phyloP scores from a whole-genome alignment of 2,113 vertebrate genomes.

The Chloroceryle aenea region DNA sequence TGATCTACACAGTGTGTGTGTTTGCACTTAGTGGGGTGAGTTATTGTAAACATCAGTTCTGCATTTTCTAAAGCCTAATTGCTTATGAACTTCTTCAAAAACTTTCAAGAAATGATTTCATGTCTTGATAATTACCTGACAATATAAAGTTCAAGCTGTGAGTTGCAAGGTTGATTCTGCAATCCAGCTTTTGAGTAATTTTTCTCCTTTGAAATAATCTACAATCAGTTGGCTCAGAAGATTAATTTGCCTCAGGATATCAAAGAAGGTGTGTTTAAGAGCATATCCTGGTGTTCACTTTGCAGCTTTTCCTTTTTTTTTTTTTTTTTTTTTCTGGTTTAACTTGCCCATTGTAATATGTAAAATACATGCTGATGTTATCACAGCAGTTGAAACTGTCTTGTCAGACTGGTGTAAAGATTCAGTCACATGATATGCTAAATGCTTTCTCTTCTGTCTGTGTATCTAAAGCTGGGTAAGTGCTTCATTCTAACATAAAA shows the following conservation, averaged over 20 bases:
- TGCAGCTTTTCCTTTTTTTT: neutral
- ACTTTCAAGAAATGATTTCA: neutral
- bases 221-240: neutral
- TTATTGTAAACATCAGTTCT: neutral
- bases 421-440: neutral
- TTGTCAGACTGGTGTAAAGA: neutral
- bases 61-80: neutral
- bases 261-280: neutral
- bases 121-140: neutral
- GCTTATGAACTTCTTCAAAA: neutral
- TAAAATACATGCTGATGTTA: neutral
- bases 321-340: neutral
- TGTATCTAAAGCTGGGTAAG: neutral
- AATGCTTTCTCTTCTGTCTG: neutral
- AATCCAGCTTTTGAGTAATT: neutral
- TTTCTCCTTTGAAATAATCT: neutral
- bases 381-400: neutral
- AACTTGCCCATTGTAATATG: neutral
- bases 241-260: neutral
- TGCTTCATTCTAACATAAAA: neutral
- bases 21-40: slow-evolving; percentile 77
- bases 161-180: neutral
- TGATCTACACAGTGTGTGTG: slow-evolving; percentile 81
- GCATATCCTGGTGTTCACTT: neutral
- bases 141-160: neutral